Base-by-base conservation (phyloP, 1,140 invertebrate genomes). In the Brachionus koreanus region DNA sequence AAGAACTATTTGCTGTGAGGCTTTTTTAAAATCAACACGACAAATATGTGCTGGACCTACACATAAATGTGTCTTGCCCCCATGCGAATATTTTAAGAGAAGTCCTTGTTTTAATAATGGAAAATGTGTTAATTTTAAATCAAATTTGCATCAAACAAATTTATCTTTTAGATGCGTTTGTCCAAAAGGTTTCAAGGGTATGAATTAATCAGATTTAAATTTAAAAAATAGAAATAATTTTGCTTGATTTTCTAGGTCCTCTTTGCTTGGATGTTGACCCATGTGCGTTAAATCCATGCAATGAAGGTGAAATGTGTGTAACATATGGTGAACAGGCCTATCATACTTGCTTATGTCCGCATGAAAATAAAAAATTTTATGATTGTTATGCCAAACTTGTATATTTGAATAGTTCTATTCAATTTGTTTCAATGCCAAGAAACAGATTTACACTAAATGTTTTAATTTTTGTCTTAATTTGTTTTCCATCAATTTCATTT, bases 61-160 rank as follows among this genome's bases (percentile, higher is more conserved):
- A 10, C n/a, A 69, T 12, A 12, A 69, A 69, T 69, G 65, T 39
- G 0, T 39, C 7, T 19, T 69, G 37, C 65, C 65, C 7, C 65
- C 65, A 69, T 69, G 65, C n/a, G 65, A 69, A 39, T 39, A 33
- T 7, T 39, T 39, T 10, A 42, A 69, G 19, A 39, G 4, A 19
- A 69, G 37, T 6, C 65, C 65, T 6, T 69, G 65, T 16, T 69
- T 69, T 42, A 69, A 69, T 33, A 69, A 39, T 69, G 65, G 65
- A 69, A 69, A 39, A 43, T 69, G 65, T 23, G 35, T 39, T 6
- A 69, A 69, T 69, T 35, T 39, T 12, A 69, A 69, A 69, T 69
- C 65, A 5, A 69, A 69, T 39, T 16, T 69, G 12, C 65, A 69
- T 39, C 65, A 33, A 19, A 69, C 12, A n/a, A 69, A 69, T 69